phyloP scores from a whole-genome alignment of 2,113 vertebrate genomes.

The Fregetta grallaria region DNA sequence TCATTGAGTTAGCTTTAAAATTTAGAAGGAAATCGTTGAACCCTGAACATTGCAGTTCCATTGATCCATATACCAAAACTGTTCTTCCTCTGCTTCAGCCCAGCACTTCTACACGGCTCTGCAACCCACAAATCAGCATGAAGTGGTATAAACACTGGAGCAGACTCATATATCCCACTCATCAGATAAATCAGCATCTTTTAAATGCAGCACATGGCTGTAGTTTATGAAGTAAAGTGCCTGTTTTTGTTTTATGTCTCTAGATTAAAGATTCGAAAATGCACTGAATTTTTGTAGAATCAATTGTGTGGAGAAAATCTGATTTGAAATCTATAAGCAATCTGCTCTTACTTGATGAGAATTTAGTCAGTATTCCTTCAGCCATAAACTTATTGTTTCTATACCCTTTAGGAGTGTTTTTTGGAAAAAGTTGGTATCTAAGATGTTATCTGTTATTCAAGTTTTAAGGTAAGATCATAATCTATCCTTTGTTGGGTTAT shows the following conservation, averaged over 20 bases:
- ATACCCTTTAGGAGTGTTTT: background rate
- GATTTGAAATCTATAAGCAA: constrained; percentile 18
- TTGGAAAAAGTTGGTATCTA: background rate
- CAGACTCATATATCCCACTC: background rate
- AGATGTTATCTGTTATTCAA: background rate
- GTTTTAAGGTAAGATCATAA: background rate
- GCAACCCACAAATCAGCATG: background rate
- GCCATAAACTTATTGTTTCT: background rate
- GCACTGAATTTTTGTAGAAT: background rate
- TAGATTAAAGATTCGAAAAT: background rate
- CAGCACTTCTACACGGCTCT: background rate
- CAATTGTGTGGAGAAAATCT: background rate
- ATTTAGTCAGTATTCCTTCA: background rate
- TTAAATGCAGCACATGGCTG: background rate
- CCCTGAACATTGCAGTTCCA: background rate
- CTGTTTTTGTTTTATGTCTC: background rate
- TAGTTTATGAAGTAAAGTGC: background rate
- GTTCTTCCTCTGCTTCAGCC: background rate
- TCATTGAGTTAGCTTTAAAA: background rate
- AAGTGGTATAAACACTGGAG: background rate
- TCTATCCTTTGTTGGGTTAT: background rate
- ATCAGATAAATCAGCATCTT: background rate
- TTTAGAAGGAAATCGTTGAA: background rate
- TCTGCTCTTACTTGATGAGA: background rate
- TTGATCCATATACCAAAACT: background rate